Conservation (phyloP, 2,797 vertebrate species). For the Merluccius polli region DNA sequence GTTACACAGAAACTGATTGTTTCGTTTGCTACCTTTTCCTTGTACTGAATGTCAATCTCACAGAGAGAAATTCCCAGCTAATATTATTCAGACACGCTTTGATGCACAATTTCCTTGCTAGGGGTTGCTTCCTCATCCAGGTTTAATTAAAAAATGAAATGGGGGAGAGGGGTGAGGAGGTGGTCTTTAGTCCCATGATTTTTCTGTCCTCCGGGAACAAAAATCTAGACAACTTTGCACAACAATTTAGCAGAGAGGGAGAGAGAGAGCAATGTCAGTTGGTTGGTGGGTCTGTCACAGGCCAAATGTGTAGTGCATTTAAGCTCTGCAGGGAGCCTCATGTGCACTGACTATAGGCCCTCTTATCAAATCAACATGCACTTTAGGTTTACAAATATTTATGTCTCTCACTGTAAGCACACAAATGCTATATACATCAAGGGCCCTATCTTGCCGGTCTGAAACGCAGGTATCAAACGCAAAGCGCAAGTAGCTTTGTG, state of each 20-base stretch:
- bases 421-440: not conserved
- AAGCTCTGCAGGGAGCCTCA: not conserved
- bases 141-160: slow-evolving; percentile 45
- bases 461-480: too few relatives aligned
- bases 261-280: too few relatives aligned
- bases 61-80: slow-evolving; percentile 24
- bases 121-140: not conserved
- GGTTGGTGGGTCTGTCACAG: too few relatives aligned
- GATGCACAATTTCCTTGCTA: slow-evolving; percentile 26
- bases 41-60: slow-evolving; percentile 27
- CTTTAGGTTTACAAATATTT: not conserved
- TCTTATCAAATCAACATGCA: not conserved
- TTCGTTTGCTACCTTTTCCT: slow-evolving; percentile 36
- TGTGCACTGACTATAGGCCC: not conserved
- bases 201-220: not conserved
- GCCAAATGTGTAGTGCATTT: too few relatives aligned
- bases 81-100: slow-evolving; percentile 25
- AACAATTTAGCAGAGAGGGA: not conserved
- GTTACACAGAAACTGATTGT: not conserved
- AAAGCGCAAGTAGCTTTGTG: too few relatives aligned
- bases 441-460: too few relatives aligned
- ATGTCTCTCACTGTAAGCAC: not conserved
- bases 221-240: not conserved
- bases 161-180: slow-evolving; percentile 2
- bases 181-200: not conserved